Evolutionary conservation across 2,797 vertebrate species (phyloP).

Genomic region (Cryptoblepharus egeriae): DNA sequence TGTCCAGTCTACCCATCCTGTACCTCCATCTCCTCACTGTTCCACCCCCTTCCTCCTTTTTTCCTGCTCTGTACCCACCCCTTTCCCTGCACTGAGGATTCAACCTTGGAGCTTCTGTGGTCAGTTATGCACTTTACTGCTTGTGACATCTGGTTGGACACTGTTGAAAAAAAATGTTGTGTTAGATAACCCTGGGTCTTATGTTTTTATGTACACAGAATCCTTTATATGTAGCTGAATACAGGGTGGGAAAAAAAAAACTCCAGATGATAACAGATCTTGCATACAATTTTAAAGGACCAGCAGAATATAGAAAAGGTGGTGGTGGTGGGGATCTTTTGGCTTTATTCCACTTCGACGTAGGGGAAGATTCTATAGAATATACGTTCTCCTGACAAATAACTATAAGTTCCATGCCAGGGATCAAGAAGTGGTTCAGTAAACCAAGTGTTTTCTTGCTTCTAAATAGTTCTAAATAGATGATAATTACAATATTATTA

Average conservation of each 20-base stretch:
- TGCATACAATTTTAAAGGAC: too few relatives aligned
- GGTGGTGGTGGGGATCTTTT: neutral
- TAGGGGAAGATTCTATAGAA: neutral
- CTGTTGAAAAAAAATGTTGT: too few relatives aligned
- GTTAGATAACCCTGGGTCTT: neutral
- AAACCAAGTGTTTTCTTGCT: neutral
- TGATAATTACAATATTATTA: slow-evolving; percentile 19
- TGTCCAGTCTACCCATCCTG: too few relatives aligned
- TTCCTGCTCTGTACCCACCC: too few relatives aligned
- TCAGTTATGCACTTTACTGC: neutral
- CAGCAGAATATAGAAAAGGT: neutral
- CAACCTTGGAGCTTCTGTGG: too few relatives aligned
- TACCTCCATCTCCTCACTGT: too few relatives aligned
- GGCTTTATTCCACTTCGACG: neutral
- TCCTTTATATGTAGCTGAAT: neutral
- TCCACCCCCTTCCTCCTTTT: too few relatives aligned
- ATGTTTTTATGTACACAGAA: neutral
- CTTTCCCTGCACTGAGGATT: too few relatives aligned
- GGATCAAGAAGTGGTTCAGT: neutral
- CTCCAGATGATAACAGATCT: neutral
- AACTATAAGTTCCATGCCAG: neutral
- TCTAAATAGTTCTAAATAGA: neutral
- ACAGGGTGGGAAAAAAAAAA: neutral
- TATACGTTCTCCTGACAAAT: neutral
- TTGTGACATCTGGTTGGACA: neutral